phyloP scores from a whole-genome alignment of 2,888 invertebrate species.

The Gryllus longicercus region DNA sequence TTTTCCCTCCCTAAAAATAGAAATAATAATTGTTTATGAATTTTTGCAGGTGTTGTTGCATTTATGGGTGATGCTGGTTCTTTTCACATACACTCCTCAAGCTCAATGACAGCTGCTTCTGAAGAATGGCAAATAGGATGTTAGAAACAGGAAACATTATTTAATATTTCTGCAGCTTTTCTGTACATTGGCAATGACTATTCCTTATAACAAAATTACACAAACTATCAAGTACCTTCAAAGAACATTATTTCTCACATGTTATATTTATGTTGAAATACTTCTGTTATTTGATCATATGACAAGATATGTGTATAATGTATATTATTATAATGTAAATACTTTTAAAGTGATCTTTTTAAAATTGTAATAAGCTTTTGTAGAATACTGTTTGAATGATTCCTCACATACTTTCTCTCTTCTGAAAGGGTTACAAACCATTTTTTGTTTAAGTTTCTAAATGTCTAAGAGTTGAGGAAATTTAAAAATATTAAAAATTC shows the following conservation, averaged over 20 bases:
- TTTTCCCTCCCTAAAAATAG: too few species aligned
- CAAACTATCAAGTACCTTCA: background rate
- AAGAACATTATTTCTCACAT: background rate
- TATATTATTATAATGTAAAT: background rate
- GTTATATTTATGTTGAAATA: background rate
- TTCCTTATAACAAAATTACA: too few species aligned
- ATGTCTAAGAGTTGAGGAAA: too few species aligned
- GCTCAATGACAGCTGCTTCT: conserved; percentile 21
- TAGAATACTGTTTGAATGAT: background rate
- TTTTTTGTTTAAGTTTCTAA: too few species aligned
- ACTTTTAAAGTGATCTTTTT: background rate
- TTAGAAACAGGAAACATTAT: too few species aligned
- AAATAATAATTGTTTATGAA: too few species aligned
- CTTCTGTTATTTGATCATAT: background rate
- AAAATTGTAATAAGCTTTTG: background rate
- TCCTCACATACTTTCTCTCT: background rate
- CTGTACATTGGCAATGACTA: too few species aligned
- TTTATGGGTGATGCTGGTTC: conserved; percentile 76
- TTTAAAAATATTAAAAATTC: too few species aligned
- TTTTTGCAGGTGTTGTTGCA: conserved; percentile 66
- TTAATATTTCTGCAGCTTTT: too few species aligned
- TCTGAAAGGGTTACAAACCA: too few species aligned
- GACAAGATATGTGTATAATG: background rate
- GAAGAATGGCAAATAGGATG: background rate
- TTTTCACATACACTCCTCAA: conserved; percentile 69